phyloP scores from a whole-genome alignment of 2,888 invertebrate species.

The Rapana venosa region DNA sequence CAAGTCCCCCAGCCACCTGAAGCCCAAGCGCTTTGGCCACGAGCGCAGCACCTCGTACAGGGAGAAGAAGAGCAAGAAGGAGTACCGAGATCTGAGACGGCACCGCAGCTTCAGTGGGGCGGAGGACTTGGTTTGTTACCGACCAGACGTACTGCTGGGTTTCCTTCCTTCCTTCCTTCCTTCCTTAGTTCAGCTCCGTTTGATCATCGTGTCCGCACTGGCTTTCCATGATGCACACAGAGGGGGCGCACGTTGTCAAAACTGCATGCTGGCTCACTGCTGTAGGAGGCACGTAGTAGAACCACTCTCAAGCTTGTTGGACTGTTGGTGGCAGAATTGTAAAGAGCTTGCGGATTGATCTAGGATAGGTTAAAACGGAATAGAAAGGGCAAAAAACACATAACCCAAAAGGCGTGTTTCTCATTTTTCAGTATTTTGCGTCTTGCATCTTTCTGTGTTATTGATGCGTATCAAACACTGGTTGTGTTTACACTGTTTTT shows the following conservation, averaged over 20 bases:
- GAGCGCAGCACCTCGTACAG: slow-evolving; percentile 70
- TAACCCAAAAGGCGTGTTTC: too few relatives aligned
- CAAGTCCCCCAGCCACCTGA: slow-evolving; percentile 25
- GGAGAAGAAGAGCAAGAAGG: slow-evolving; percentile 78
- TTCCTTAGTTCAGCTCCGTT: slow-evolving; percentile 16
- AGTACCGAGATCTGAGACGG: slow-evolving; percentile 73
- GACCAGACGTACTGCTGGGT: not conserved
- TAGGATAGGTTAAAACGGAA: too few relatives aligned
- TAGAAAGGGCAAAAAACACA: too few relatives aligned
- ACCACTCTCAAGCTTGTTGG: too few relatives aligned
- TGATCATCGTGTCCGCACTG: slow-evolving; percentile 3
- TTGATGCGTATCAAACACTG: too few relatives aligned
- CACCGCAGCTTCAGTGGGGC: slow-evolving; percentile 74
- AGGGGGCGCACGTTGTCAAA: not conserved
- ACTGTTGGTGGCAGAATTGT: too few relatives aligned
- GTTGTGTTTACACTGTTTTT: too few relatives aligned
- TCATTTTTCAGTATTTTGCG: too few relatives aligned
- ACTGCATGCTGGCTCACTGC: not conserved
- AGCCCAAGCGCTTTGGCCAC: slow-evolving; percentile 20
- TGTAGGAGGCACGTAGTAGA: not conserved
- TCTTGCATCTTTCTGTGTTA: too few relatives aligned
- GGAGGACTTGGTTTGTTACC: slow-evolving; percentile 65
- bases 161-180: not conserved
- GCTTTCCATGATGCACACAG: slow-evolving; percentile 2
- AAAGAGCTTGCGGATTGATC: too few relatives aligned